phyloP scores from a whole-genome alignment of 2,113 vertebrate species.

The Seriola rivoliana region DNA sequence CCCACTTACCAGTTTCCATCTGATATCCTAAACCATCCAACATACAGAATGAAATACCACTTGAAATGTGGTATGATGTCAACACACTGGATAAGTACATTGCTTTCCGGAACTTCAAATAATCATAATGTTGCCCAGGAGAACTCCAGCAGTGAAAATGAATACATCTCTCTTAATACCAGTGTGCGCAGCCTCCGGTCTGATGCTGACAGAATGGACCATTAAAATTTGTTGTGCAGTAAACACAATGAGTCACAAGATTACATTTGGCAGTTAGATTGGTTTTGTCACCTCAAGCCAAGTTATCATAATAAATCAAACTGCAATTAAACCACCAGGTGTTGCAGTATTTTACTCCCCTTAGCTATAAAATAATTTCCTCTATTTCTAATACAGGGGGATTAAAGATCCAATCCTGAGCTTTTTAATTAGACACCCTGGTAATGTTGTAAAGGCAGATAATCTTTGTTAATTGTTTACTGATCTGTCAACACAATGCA shows the following conservation, averaged over 20 bases:
- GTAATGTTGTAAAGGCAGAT: not conserved
- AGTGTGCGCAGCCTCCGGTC: not conserved
- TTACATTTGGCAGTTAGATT: conserved; percentile 33
- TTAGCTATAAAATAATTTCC: conserved; percentile 18
- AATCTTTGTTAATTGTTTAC: conserved; percentile 1
- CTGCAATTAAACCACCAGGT: conserved; percentile 44
- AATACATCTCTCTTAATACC: not conserved
- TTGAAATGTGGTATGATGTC: not conserved
- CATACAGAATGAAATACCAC: not conserved
- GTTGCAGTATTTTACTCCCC: conserved; percentile 18
- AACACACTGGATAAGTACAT: not conserved
- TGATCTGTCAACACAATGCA: not conserved
- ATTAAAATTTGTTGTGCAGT: conserved; percentile 27
- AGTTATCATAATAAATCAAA: conserved; percentile 41
- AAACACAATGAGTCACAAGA: conserved; percentile 16
- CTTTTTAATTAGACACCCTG: conserved; percentile 9
- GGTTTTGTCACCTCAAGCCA: conserved; percentile 19
- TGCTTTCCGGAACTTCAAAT: not conserved
- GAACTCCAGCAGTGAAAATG: conserved; percentile 5
- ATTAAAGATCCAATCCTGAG: conserved; percentile 14
- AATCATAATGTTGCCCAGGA: not conserved
- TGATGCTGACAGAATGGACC: not conserved
- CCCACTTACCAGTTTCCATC: not conserved
- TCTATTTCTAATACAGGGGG: conserved; percentile 19
- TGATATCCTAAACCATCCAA: not conserved